A percentile compares a stretch with the other conserved stretches of the same genome.
phyloP scores from a whole-genome alignment of 2,797 vertebrate genomes.

The Pelobates cultripes region DNA sequence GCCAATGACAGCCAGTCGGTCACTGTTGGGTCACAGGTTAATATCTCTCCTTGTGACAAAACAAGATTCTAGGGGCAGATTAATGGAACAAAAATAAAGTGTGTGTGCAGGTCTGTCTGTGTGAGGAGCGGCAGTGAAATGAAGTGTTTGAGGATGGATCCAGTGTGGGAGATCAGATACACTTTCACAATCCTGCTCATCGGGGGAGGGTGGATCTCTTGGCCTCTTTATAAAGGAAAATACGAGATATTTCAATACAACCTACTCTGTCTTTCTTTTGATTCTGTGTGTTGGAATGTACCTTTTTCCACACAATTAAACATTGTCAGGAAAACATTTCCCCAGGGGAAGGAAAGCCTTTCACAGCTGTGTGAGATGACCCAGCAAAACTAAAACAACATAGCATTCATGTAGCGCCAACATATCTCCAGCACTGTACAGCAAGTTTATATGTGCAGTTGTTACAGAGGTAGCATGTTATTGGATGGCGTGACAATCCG shows the following conservation, averaged over 20 bases:
- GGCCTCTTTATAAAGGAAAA: conserved; percentile 40
- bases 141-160: conserved; percentile 43
- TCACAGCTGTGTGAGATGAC: neutral
- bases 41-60: conserved; percentile 2
- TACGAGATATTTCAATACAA: conserved; percentile 4
- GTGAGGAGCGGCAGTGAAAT: conserved; percentile 27
- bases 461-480: too few species aligned
- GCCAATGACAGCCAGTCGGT: conserved; percentile 51
- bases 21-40: conserved; percentile 44
- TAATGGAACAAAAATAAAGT: conserved; percentile 51
- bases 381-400: conserved; percentile 20
- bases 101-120: conserved; percentile 39
- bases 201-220: conserved; percentile 19
- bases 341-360: neutral
- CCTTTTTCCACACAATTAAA: conserved; percentile 18
- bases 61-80: conserved; percentile 43
- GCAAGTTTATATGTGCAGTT: too few species aligned
- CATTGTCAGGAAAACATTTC: neutral
- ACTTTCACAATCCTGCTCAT: conserved; percentile 34
- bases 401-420: too few species aligned
- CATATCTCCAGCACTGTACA: too few species aligned
- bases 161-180: conserved; percentile 29
- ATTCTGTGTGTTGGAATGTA: conserved; percentile 36
- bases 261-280: conserved; percentile 9
- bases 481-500: too few species aligned